Base-by-base conservation (phyloP, 2,113 vertebrate genomes). In the Lichenostomus cassidix region DNA sequence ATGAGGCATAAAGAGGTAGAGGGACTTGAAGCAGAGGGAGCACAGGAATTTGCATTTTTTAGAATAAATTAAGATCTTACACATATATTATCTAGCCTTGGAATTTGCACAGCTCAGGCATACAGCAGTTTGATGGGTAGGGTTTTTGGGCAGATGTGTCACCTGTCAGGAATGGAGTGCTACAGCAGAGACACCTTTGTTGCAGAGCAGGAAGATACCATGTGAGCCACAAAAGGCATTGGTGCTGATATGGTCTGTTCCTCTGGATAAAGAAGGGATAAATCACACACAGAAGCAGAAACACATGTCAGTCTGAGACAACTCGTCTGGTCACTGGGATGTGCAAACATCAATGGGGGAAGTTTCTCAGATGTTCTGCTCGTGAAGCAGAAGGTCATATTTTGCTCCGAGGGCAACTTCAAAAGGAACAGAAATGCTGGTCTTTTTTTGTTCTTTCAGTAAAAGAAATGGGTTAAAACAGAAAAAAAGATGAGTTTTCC, bases 371-470 rank as follows among this genome's bases (percentile, higher is more conserved):
- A 74, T 76, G 24, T 82, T 87, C 56, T 62, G 24, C 31, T 60
- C 3, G 1, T 82, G 74, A 95, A 64, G 56, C 13, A 12, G 65
- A 49, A 84, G 58, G 50, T 71, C 41, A 22, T 58, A 46, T 73
- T 91, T 68, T 71, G 62, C 89, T 91, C 67, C 42, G 41, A 87
- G 69, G 49, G 58, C n/a, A 64, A 83, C 84, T 79, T 95, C 90
- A 85, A 90, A 95, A 42, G 50, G 17, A 87, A 42, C 22, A 91
- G 80, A 90, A 94, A 31, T 7, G 9, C 35, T 76, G 2, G 29
- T 12, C 1, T 44, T 27, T 56, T 71, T 58, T 25, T 74, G 39
- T 62, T 50, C 29, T 55, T 87, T 71, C 74, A 44, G 56, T 71
- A 44, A 50, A 86, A 84, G 24, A 70, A 82, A 62, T 31, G 6